Evolutionary conservation across 2,888 invertebrate genomes (phyloP), one percentile per base, ranked within the genome.

Genomic region (Parasteatoda lunata): DNA sequence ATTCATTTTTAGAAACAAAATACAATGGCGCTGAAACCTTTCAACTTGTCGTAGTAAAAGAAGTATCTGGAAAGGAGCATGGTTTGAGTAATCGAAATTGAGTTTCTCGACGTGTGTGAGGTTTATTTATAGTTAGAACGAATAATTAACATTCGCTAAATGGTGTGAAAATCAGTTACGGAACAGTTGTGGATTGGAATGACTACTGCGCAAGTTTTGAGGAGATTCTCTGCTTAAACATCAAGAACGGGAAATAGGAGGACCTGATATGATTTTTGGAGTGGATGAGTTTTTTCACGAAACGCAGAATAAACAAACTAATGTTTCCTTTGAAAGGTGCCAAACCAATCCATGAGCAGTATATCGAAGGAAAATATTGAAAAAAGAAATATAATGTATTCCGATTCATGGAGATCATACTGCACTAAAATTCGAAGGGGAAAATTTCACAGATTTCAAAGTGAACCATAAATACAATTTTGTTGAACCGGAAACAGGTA

Each of bases 391-490:
- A 64, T 76, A 48, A 49, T 76, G 4, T 65, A 76, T 65, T 65
- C 65, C 4, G 65, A 76, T 76, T 76, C 65, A 13, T 76, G 65
- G 65, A 76, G 65, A 49, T 5, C 48, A 48, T 76, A 66, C n/a
- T 48, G 49, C 48, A 48, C 66, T 15, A 76, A 76, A 76, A 7
- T n/a, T 76, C 9, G 13, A 76, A 76, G 48, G 5, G 49, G 65
- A 13, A 66, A 51, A 65, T 66, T 66, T 65, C 15, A 8, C 64
- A 66, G 47, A 76, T 76, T 65, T 65, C 65, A 64, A 64, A 65
- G 65, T 76, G 49, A 65, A 75, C 47, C 75, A 59, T 48, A 4
- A 66, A n/a, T 76, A 64, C n/a, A 76, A 65, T 11, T 76, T 76
- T 76, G 65, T 65, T 9, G 66, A 65, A 65, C 76, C 30, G 2